Evolutionary conservation across 1,140 invertebrate species (phyloP), one percentile per base, ranked within the genome.

Genomic region (Heliconius hermathena): DNA sequence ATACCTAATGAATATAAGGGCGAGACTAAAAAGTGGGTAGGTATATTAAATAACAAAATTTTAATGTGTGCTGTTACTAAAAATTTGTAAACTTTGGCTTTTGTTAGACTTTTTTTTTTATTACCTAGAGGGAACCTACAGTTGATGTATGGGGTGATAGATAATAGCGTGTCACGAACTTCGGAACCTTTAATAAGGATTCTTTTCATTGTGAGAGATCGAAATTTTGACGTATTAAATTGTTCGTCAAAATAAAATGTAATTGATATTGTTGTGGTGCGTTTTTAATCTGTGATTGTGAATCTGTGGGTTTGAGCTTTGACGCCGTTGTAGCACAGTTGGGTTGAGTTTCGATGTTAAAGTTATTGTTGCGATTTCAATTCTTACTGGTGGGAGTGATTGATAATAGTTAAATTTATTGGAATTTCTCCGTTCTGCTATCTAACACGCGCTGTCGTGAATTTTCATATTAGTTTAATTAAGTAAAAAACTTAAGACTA

Each of bases 11-110:
- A 93, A 93, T 93, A 80, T 88, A 87, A 85, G 82, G 79, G 76
- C 81, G 84, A 83, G 85, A 81, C 85, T 84, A 87, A 81, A 86
- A 76, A 90, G 83, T 92, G 85, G 41, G 41, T 46, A 46, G 13
- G 41, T 46, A 46, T 89, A 91, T 92, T 90, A 92, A 92, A 92
- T 87, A 90, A 92, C 90, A 90, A 92, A 90, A 81, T 88, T 91
- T 89, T 91, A 57, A 88, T 86, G 82, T 80, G 81, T 80, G n/a
- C n/a, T n/a, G n/a, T n/a, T n/a, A n/a, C n/a, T 93, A 93, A 94
- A 94, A 94, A 94, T 93, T 94, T 94, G 93, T 94, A 91, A 92
- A 90, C 89, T 87, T 81, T 46, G 79, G 80, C 71, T 81, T 84
- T 84, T 79, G 84, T 91, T 89, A 88, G 90, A 29, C 33, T 36